Percentiles rank a stretch among this genome's conserved stretches.
phyloP scores from a whole-genome alignment of 2,888 invertebrate species.

The Bimastos eiseni region DNA sequence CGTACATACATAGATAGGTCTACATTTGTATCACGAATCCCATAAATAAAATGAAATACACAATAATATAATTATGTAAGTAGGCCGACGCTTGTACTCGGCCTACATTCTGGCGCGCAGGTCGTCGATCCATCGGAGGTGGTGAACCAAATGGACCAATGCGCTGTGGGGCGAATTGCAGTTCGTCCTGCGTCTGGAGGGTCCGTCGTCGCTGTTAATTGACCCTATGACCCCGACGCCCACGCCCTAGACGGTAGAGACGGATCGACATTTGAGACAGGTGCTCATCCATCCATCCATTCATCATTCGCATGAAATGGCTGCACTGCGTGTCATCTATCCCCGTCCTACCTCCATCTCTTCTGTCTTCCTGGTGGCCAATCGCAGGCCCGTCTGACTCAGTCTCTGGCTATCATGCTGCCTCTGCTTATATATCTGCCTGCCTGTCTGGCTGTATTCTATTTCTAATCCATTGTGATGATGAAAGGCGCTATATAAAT shows the following conservation, averaged over 20 bases:
- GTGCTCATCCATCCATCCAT: not conserved
- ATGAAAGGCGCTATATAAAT: no score
- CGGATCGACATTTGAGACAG: not conserved
- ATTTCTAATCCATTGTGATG: no score
- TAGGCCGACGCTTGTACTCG: not conserved
- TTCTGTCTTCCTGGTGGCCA: no score
- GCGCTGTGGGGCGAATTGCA: not conserved
- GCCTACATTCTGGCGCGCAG: not conserved
- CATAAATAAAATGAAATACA: no score
- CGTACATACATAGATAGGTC: no score
- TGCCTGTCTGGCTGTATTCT: no score
- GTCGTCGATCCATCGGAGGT: not conserved
- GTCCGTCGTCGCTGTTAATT: not conserved
- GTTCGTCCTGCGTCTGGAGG: not conserved
- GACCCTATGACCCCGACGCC: not conserved
- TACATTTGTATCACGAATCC: no score
- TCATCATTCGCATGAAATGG: conserved; percentile 2
- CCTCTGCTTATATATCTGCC: not conserved
- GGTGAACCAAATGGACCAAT: not conserved
- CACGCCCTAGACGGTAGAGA: not conserved
- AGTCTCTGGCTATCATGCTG: not conserved
- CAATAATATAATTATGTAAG: no score
- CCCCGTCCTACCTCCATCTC: no score
- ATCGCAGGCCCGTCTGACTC: not conserved
- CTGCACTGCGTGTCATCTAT: not conserved